Conservation (phyloP, 2,888 invertebrate species). For the Opisthograptis luteolata region DNA sequence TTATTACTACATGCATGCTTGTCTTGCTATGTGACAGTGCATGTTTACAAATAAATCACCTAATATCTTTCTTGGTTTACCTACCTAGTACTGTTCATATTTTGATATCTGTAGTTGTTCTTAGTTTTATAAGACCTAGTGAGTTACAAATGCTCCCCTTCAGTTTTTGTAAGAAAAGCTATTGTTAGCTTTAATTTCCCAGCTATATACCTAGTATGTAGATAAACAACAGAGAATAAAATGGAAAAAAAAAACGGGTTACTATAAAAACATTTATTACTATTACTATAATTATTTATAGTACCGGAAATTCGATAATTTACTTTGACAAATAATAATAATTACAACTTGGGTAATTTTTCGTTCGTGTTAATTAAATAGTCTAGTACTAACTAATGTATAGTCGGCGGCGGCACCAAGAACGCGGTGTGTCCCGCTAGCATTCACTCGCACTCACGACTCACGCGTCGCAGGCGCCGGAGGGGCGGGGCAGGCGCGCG, state of each 20-base stretch:
- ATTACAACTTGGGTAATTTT: slow-evolving; percentile 79
- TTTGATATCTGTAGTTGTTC: too few species aligned
- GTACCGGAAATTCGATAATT: slow-evolving; percentile 83
- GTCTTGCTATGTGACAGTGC: too few species aligned
- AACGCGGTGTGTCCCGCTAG: slow-evolving; percentile 51
- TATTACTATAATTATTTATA: slow-evolving; percentile 69
- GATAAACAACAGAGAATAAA: slow-evolving; percentile 24
- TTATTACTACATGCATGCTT: too few species aligned
- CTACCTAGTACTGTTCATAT: too few species aligned
- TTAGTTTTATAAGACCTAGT: too few species aligned
- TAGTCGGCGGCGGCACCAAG: slow-evolving; percentile 60
- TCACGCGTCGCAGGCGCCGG: slow-evolving; percentile 48
- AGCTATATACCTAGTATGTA: neutral
- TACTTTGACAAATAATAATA: slow-evolving; percentile 75
- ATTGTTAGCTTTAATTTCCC: neutral
- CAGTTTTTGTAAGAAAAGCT: too few species aligned
- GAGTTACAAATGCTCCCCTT: too few species aligned
- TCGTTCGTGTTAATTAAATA: slow-evolving; percentile 77
- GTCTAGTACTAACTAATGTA: slow-evolving; percentile 72
- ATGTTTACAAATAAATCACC: too few species aligned
- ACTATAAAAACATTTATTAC: slow-evolving; percentile 58
- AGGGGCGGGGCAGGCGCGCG: slow-evolving; percentile 41
- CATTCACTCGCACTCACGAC: slow-evolving; percentile 41
- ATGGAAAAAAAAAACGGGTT: slow-evolving; percentile 49
- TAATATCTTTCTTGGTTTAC: too few species aligned